phyloP scores from a whole-genome alignment of 2,113 vertebrate species.

The Gadus macrocephalus region DNA sequence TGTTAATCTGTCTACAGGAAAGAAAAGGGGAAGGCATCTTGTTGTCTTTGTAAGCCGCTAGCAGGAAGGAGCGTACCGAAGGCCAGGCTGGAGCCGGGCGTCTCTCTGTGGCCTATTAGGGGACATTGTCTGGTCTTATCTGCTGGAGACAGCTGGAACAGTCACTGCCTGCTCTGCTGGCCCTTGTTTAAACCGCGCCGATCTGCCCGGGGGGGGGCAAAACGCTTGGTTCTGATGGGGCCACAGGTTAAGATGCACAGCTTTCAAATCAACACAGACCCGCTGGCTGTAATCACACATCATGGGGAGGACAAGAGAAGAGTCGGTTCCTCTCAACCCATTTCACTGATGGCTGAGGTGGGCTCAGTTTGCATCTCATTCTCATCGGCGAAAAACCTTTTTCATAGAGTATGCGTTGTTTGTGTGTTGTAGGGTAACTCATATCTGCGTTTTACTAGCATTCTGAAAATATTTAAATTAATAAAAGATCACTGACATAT shows the following conservation, averaged over 20 bases:
- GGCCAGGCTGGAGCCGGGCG: slow-evolving; percentile 62
- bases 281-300: slow-evolving; percentile 34
- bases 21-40: slow-evolving; percentile 62
- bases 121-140: slow-evolving; percentile 81
- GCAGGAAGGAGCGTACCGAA: slow-evolving; percentile 69
- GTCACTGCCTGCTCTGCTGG: slow-evolving; percentile 53
- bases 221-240: slow-evolving; percentile 38
- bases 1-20: slow-evolving; percentile 68
- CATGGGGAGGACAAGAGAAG: slow-evolving; percentile 27
- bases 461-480: too few species aligned
- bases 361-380: slow-evolving; percentile 1
- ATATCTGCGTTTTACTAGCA: too few species aligned
- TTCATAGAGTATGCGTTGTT: too few species aligned
- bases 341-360: neutral
- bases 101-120: slow-evolving; percentile 76
- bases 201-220: slow-evolving; percentile 38
- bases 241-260: slow-evolving; percentile 49
- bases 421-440: too few species aligned
- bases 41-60: slow-evolving; percentile 73
- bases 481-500: too few species aligned
- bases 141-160: slow-evolving; percentile 68
- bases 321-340: slow-evolving; percentile 20
- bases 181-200: slow-evolving; percentile 53
- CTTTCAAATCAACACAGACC: slow-evolving; percentile 43
- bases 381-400: neutral